A percentile compares a stretch with the other conserved stretches of the same genome.
These are phyloP conservation scores for Okapia johnstoni DNA, from an alignment of 2,113 vertebrate species.

Conservation along the genomic window DNA sequence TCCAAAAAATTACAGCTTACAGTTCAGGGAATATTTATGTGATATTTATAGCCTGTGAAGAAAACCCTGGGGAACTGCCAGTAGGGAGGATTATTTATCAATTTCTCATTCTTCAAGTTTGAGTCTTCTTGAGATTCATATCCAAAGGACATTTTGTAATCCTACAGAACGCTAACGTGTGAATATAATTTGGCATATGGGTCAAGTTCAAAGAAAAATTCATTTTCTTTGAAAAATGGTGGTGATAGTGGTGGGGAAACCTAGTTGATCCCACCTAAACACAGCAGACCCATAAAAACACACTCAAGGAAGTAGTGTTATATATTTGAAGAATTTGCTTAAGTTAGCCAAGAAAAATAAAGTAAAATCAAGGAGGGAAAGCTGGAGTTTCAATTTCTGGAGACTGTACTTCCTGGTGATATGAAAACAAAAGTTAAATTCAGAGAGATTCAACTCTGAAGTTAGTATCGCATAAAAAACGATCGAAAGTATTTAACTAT, in stretches of 20 bases:
- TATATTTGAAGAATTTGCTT: constrained; percentile 41
- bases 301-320: neutral
- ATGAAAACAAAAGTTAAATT: constrained; percentile 66
- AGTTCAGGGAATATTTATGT: constrained; percentile 29
- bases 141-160: constrained; percentile 9
- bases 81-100: constrained; percentile 38
- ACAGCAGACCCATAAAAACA: neutral
- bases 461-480: constrained; percentile 68
- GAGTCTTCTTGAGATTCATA: neutral
- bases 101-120: constrained; percentile 33
- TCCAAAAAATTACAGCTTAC: constrained; percentile 42
- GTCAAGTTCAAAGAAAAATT: constrained; percentile 13
- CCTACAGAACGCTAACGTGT: neutral
- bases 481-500: constrained; percentile 73
- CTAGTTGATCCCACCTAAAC: neutral
- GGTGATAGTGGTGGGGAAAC: neutral
- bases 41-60: constrained; percentile 40
- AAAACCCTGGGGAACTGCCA: constrained; percentile 45
- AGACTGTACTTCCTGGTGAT: constrained; percentile 62
- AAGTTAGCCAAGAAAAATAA: constrained; percentile 45
- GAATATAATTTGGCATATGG: neutral
- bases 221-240: neutral
- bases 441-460: constrained; percentile 74
- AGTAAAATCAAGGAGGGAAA: constrained; percentile 46
- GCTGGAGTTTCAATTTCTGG: constrained; percentile 58